Percentiles rank a stretch among this genome's conserved stretches.
Evolutionary conservation across 1,140 invertebrate species (phyloP).

Genomic region (Eurosta solidaginis): DNA sequence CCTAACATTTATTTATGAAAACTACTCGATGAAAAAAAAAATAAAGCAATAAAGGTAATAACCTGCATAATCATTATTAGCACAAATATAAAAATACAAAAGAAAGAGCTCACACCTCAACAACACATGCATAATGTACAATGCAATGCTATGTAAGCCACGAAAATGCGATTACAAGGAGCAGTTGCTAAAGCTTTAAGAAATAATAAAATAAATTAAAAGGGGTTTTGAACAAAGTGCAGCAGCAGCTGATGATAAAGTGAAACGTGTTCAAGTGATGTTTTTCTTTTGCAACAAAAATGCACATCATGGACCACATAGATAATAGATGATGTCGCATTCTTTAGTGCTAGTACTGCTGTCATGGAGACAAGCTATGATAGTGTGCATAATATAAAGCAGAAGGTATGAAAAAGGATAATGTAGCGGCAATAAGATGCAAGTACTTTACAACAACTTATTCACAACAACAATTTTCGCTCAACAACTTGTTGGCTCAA

Average conservation of each 20-base stretch:
- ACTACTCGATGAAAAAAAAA: too few relatives aligned
- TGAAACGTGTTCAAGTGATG: conserved; percentile 26
- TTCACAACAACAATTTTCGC: neutral
- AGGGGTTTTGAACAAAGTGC: neutral
- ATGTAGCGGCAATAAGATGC: neutral
- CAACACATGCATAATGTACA: too few relatives aligned
- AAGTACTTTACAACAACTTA: neutral
- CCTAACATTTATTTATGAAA: too few relatives aligned
- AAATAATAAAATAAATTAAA: conserved; percentile 1
- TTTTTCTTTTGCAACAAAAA: neutral
- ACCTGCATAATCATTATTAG: too few relatives aligned
- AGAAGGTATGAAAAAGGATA: neutral
- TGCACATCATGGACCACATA: conserved; percentile 18
- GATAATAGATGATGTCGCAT: neutral
- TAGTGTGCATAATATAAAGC: neutral
- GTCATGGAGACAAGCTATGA: neutral
- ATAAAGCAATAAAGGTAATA: too few relatives aligned
- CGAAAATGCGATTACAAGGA: neutral
- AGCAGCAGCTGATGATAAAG: conserved; percentile 3
- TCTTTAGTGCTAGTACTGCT: conserved; percentile 20
- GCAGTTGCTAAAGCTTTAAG: neutral
- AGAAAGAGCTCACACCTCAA: too few relatives aligned
- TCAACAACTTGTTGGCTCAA: conserved; percentile 6
- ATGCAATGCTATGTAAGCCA: neutral
- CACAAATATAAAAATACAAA: too few relatives aligned